Evolutionary conservation across 2,888 invertebrate species (phyloP).

Genomic region (Leucozona laternaria): DNA sequence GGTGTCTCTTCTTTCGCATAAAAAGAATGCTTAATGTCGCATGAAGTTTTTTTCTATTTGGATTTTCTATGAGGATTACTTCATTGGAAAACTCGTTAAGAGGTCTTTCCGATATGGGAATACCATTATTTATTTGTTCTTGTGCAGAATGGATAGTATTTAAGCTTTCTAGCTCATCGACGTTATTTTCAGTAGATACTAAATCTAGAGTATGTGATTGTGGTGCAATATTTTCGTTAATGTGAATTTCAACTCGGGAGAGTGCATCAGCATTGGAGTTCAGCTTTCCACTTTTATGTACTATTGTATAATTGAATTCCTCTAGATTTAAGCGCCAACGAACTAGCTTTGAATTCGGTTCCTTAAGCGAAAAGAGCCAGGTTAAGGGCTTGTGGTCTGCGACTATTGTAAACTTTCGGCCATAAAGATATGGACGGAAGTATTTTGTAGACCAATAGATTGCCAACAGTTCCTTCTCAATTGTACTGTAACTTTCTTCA

Average conservation of each 20-base stretch:
- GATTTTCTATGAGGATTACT: constrained; percentile 14
- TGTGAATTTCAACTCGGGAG: no score
- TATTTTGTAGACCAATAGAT: no score
- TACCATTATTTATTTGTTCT: constrained; percentile 45
- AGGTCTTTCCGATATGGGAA: constrained; percentile 53
- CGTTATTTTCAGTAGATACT: constrained; percentile 11
- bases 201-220: constrained; percentile 3
- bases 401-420: no score
- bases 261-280: no score
- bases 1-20: constrained; percentile 24
- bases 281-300: constrained; percentile 38
- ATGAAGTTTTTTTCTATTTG: constrained; percentile 8
- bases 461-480: no score
- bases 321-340: constrained; percentile 62
- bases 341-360: no score
- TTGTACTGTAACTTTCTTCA: no score
- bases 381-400: no score
- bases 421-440: no score
- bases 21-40: constrained; percentile 14
- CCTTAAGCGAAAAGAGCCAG: no score
- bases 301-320: constrained; percentile 37
- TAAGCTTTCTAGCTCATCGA: constrained; percentile 13
- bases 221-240: constrained; percentile 15
- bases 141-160: constrained; percentile 22
- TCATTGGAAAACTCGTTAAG: constrained; percentile 37